These are phyloP conservation scores for Neodiprion lecontei DNA, from an alignment of 1,140 invertebrate genomes.

Conservation along the genomic window DNA sequence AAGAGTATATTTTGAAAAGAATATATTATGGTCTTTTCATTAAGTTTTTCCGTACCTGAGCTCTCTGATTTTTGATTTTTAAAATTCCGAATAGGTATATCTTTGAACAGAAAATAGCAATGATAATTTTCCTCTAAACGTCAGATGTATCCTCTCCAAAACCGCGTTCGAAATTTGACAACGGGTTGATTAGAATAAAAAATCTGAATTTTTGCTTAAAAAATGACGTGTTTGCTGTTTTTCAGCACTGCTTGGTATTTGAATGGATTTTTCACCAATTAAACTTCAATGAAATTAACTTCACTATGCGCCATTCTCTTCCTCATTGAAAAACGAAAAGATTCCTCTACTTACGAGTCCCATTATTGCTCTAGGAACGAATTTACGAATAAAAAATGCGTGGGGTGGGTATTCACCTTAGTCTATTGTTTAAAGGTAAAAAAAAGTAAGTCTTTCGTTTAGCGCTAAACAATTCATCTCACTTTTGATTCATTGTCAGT, in stretches of 20 bases:
- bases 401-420: neutral
- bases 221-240: neutral
- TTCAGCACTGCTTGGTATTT: neutral
- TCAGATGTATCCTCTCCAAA: neutral
- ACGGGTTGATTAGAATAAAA: neutral
- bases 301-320: neutral
- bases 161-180: neutral
- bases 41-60: too few species aligned
- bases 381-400: too few species aligned
- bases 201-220: neutral
- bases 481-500: too few species aligned
- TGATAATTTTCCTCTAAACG: neutral
- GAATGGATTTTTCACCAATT: neutral
- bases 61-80: too few species aligned
- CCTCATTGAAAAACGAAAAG: neutral
- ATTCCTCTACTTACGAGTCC: neutral
- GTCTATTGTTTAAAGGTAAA: neutral
- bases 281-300: neutral
- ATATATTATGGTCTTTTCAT: too few species aligned
- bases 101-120: neutral
- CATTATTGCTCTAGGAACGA: too few species aligned
- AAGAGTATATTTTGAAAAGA: too few species aligned
- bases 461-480: neutral
- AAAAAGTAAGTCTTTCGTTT: neutral
- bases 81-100: neutral